Conservation (phyloP, 1,140 invertebrate genomes). For the Trichonephila clavipes region DNA sequence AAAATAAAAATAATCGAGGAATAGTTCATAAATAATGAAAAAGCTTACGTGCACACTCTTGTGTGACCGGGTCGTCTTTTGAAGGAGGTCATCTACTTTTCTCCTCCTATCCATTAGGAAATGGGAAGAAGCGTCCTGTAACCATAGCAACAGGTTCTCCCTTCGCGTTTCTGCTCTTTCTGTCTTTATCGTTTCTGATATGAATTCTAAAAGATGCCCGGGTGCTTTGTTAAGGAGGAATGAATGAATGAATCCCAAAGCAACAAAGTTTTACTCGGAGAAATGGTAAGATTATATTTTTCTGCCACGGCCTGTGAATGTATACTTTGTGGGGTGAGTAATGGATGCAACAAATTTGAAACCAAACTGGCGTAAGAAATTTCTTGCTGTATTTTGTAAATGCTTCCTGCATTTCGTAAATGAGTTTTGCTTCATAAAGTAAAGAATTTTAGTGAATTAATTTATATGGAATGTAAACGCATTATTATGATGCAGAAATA, state of each 20-base stretch:
- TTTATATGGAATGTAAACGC: too few species aligned
- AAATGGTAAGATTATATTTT: conserved; percentile 9
- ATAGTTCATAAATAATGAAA: conserved; percentile 76
- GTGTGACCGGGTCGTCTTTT: conserved; percentile 58
- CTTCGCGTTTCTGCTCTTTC: background rate
- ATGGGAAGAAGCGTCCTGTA: conserved; percentile 68
- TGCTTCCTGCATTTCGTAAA: too few species aligned
- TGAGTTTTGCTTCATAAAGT: too few species aligned
- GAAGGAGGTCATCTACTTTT: conserved; percentile 66
- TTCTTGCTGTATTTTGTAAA: too few species aligned
- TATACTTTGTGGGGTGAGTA: too few species aligned
- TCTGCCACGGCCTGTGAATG: too few species aligned
- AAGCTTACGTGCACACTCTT: conserved; percentile 64
- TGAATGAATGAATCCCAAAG: background rate
- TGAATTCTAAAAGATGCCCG: conserved; percentile 33
- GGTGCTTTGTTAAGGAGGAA: conserved; percentile 24
- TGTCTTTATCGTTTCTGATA: background rate
- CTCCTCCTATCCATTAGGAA: conserved; percentile 70
- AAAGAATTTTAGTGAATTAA: too few species aligned
- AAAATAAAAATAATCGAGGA: conserved; percentile 50
- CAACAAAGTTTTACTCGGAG: background rate
- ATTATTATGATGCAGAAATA: too few species aligned
- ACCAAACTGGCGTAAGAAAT: too few species aligned
- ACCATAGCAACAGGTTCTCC: conserved; percentile 56
- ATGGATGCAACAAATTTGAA: too few species aligned